These are phyloP conservation scores for Lepidothrix coronata DNA, from an alignment of 2,113 vertebrate genomes.

Conservation along the genomic window DNA sequence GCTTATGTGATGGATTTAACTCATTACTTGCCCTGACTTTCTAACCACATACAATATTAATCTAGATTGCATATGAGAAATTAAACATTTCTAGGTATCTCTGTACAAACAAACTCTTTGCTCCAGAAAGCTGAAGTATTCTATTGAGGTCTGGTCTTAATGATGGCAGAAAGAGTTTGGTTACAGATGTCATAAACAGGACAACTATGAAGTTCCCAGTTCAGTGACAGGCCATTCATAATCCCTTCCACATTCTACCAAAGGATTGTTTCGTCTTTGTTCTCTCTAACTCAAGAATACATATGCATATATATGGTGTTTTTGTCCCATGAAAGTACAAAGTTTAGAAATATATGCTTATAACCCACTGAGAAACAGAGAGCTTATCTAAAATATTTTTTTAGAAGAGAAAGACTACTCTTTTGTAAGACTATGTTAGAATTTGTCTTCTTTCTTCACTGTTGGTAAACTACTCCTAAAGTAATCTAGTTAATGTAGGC, in stretches of 20 bases:
- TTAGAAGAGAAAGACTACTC: background rate
- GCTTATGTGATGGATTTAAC: background rate
- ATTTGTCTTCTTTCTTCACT: background rate
- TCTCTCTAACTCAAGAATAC: background rate
- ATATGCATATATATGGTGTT: background rate
- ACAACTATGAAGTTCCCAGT: background rate
- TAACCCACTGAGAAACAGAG: accelerated
- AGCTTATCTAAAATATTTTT: background rate
- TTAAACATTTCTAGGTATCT: background rate
- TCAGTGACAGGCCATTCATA: background rate
- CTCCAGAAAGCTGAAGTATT: background rate
- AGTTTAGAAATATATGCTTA: background rate
- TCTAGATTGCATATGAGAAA: background rate
- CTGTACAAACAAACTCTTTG: background rate
- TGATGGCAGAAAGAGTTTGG: background rate
- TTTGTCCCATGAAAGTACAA: background rate
- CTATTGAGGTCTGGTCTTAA: background rate
- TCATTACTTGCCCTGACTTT: background rate
- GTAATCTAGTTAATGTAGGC: background rate
- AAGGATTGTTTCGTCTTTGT: background rate
- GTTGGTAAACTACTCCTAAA: background rate
- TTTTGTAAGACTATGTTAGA: background rate
- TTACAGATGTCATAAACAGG: background rate
- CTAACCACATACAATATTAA: background rate
- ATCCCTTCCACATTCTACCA: background rate